Conservation (phyloP, 2,113 vertebrate species). For the Abramis brama region DNA sequence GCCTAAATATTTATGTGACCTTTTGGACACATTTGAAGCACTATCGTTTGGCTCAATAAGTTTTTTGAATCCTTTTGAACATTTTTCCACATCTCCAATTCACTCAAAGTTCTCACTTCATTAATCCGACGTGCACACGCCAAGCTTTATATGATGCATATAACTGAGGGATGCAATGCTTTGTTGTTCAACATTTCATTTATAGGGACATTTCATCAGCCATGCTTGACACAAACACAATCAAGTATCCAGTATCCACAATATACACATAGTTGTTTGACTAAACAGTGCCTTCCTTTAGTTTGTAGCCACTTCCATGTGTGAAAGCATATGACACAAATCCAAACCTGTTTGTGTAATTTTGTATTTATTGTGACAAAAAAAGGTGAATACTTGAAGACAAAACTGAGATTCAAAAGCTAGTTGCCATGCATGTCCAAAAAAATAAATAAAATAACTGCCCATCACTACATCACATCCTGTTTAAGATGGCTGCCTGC, state of each 20-base stretch:
- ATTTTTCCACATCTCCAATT: neutral
- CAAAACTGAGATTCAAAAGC: neutral
- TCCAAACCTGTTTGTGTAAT: neutral
- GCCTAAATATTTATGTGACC: neutral
- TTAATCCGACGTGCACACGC: neutral
- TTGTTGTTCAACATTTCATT: no score
- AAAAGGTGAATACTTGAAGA: neutral
- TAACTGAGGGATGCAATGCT: neutral
- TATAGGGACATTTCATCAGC: neutral
- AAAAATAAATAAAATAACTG: neutral
- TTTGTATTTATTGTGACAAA: neutral
- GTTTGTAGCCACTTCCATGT: neutral
- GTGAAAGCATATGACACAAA: neutral
- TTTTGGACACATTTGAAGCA: neutral
- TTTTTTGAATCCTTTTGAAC: neutral
- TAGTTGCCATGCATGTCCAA: no score
- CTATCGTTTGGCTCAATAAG: neutral
- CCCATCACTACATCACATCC: neutral
- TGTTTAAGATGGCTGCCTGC: neutral
- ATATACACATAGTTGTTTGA: neutral
- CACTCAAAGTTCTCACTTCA: neutral
- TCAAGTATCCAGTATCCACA: neutral
- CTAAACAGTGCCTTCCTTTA: neutral
- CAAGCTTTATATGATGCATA: neutral
- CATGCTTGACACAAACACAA: neutral